Conservation (phyloP, 37 sponge, comb jelly and placozoan genomes). For the Ephydatia muelleri region DNA sequence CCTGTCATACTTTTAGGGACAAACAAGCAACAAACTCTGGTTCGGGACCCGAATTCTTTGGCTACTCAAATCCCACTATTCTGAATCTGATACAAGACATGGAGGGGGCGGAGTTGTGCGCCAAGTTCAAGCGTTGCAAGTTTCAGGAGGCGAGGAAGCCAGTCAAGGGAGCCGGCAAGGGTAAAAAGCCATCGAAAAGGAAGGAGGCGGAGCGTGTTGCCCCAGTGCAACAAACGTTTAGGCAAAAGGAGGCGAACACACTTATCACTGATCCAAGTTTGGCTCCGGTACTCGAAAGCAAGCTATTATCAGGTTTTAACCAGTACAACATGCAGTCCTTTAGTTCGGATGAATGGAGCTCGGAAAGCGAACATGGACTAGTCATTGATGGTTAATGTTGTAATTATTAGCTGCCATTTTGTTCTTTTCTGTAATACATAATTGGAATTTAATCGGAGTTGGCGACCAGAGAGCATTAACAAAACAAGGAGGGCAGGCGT, state of each 20-base stretch:
- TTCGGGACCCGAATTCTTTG: slow-evolving; percentile 95
- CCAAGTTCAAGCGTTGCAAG: slow-evolving; percentile 74
- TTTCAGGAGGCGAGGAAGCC: slow-evolving; percentile 46
- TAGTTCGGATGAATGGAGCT: slow-evolving; percentile 44
- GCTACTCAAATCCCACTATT: slow-evolving; percentile 85
- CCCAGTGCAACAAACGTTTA: background rate
- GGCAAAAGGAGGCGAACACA: background rate
- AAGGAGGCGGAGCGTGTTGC: background rate
- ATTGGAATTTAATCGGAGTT: background rate
- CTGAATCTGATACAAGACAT: slow-evolving; percentile 83
- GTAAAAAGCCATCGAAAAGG: slow-evolving; percentile 2
- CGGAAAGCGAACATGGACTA: slow-evolving; percentile 41
- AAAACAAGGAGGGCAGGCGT: background rate
- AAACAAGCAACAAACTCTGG: slow-evolving; percentile 89
- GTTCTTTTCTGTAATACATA: background rate
- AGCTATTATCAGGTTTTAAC: background rate
- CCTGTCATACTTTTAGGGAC: slow-evolving; percentile 52
- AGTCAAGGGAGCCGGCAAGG: background rate
- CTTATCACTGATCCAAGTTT: slow-evolving; percentile 19
- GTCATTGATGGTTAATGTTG: slow-evolving; percentile 45
- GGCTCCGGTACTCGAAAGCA: slow-evolving; percentile 41
- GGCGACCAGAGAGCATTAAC: background rate
- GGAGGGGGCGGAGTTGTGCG: slow-evolving; percentile 54
- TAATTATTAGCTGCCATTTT: background rate
- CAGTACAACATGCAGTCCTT: slow-evolving; percentile 45